Base-by-base conservation (phyloP, 2,797 vertebrate genomes). In the Antennarius maculatus region DNA sequence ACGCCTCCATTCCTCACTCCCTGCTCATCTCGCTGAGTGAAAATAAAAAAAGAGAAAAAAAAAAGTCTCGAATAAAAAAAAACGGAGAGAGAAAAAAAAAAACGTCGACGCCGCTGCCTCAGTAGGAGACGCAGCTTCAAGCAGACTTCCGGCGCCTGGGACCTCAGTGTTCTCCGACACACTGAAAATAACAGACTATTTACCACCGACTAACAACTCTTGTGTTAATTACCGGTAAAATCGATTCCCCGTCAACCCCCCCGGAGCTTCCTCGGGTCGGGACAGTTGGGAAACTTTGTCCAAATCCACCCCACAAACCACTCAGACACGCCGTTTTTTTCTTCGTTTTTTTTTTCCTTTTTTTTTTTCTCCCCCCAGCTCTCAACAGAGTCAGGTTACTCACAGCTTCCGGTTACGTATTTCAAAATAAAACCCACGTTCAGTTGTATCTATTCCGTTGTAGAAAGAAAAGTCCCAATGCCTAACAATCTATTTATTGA, bases 81-180 rank as follows among this genome's bases (percentile, higher is more conserved):
- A 86, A 2, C 77, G 67, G 82, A 71, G 80, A 67, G 62, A 70
- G 23, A 23, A 23, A 23, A 71, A 87, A 87, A 79, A 68, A 64
- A 73, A 69, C 59, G 86, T 85, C 83, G 88, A 86, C 90, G 91
- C 86, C 82, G 88, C 13, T 14, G 66, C 83, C 80, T 83, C 83
- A 54, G 84, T 68, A 42, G 80, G 87, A 91, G 89, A 91, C 88
- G 88, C 90, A 91, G 91, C 88, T 90, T 89, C 90, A 88, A 89
- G 92, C 91, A 93, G 91, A 94, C 93, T 94, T 94, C 93, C 93
- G 93, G 93, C 92, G 91, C 86, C 65, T 70, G 91, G 85, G 91
- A 90, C 88, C 87, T 87, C 82, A 80, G 84, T 31, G 88, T 89
- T 87, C 79, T 76, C 74, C 80, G 86, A 91, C 88, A 88, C 85